Conservation (phyloP, 2,888 invertebrate genomes). For the Agrotis puta region DNA sequence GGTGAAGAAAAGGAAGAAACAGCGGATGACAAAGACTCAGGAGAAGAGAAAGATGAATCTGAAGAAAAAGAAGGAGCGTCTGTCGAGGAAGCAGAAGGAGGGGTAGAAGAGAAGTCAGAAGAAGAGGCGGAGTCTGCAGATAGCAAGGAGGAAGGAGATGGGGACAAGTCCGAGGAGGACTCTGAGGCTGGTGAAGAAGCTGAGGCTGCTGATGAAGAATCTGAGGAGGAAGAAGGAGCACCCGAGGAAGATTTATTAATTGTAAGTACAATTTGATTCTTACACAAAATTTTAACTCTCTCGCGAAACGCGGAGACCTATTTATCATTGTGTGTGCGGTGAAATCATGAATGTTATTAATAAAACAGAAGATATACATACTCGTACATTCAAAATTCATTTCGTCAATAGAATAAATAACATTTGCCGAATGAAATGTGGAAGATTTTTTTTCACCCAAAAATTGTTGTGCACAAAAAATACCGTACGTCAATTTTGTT, state of each 20-base stretch:
- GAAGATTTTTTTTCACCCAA: no score
- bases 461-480: background rate
- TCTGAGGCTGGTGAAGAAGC: constrained; percentile 70
- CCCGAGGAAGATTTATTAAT: constrained; percentile 93
- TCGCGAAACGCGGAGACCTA: background rate
- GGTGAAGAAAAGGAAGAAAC: constrained; percentile 73
- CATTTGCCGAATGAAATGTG: background rate
- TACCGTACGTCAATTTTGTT: background rate
- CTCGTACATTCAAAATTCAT: background rate
- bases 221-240: constrained; percentile 82
- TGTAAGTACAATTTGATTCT: constrained; percentile 78
- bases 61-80: constrained; percentile 72
- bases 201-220: constrained; percentile 59
- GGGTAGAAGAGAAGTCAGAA: constrained; percentile 67
- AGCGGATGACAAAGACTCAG: constrained; percentile 71
- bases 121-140: constrained; percentile 63
- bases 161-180: constrained; percentile 71
- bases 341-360: background rate
- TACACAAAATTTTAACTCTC: background rate
- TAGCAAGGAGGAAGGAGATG: constrained; percentile 65
- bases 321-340: background rate
- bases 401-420: background rate
- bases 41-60: constrained; percentile 71
- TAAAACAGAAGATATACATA: background rate
- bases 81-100: constrained; percentile 69